These are phyloP conservation scores for Heliocidaris erythrogramma DNA, from an alignment of 35 echinoderm and acorn worm species.

Conservation along the genomic window DNA sequence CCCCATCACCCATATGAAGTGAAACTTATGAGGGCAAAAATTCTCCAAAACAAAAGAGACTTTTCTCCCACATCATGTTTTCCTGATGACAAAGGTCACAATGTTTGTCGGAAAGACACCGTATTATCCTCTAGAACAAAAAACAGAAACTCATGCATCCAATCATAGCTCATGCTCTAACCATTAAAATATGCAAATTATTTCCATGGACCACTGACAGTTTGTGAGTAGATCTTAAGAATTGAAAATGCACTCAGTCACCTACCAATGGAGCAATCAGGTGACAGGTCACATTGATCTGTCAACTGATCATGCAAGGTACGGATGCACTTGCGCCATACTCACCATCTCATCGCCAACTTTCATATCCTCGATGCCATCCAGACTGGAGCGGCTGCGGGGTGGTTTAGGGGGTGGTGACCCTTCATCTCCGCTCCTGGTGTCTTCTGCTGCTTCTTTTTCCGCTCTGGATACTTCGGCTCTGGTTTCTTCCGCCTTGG, in stretches of 20 bases:
- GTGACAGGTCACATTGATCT: conserved; percentile 9
- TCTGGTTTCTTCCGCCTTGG: neutral
- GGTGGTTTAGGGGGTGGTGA: conserved; percentile 70
- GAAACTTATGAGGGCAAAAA: neutral
- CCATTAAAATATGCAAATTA: neutral
- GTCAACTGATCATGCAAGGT: conserved; percentile 38
- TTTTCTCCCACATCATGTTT: neutral
- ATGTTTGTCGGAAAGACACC: neutral
- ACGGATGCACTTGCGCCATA: neutral
- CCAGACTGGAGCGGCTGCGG: conserved; percentile 42
- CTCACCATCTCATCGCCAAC: conserved; percentile 57
- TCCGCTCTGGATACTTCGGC: neutral
- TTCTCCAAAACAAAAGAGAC: neutral
- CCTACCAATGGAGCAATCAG: neutral
- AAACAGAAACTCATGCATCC: neutral
- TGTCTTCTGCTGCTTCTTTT: neutral
- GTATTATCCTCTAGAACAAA: neutral
- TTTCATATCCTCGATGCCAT: conserved; percentile 54
- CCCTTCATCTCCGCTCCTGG: conserved; percentile 17
- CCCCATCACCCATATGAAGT: neutral
- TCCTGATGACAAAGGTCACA: neutral
- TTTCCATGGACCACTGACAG: neutral
- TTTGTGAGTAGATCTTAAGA: neutral
- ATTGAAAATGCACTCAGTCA: neutral
- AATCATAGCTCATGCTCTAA: neutral